Evolutionary conservation across 2,113 vertebrate species (phyloP).

Genomic region (Mungos mungo): DNA sequence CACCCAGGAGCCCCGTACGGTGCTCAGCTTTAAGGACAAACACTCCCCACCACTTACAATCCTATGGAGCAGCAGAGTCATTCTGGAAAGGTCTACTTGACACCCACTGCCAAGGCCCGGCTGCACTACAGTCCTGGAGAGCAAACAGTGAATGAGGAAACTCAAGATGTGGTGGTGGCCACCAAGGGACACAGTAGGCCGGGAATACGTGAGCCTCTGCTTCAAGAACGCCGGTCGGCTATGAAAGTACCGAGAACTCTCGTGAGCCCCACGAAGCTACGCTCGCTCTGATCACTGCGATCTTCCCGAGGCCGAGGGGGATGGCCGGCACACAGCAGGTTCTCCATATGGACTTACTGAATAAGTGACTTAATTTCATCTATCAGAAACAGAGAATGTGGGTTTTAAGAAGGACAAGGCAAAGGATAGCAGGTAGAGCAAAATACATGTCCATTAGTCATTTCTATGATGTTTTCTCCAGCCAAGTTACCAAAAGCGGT

Average conservation of each 20-base stretch:
- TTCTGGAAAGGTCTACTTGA: too few relatives aligned
- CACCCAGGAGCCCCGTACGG: background rate
- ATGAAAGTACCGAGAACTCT: background rate
- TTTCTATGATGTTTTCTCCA: background rate
- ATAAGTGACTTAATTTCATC: background rate
- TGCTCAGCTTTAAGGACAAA: background rate
- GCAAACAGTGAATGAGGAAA: rapidly evolving
- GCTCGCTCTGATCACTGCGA: background rate
- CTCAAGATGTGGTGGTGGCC: rapidly evolving
- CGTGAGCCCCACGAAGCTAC: rapidly evolving
- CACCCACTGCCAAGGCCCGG: rapidly evolving
- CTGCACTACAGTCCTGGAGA: rapidly evolving
- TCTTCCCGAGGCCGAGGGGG: background rate
- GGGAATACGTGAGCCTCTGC: rapidly evolving
- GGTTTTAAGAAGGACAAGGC: background rate
- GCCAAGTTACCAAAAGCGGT: background rate
- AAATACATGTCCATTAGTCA: background rate
- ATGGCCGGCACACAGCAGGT: rapidly evolving
- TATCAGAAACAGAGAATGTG: background rate
- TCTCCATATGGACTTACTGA: background rate
- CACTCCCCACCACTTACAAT: background rate
- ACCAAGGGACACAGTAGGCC: too few relatives aligned
- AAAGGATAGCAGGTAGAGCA: background rate
- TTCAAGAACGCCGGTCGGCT: background rate
- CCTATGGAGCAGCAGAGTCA: rapidly evolving